Evolutionary conservation across 2,797 vertebrate genomes (phyloP).

Genomic region (Lemur catta): DNA sequence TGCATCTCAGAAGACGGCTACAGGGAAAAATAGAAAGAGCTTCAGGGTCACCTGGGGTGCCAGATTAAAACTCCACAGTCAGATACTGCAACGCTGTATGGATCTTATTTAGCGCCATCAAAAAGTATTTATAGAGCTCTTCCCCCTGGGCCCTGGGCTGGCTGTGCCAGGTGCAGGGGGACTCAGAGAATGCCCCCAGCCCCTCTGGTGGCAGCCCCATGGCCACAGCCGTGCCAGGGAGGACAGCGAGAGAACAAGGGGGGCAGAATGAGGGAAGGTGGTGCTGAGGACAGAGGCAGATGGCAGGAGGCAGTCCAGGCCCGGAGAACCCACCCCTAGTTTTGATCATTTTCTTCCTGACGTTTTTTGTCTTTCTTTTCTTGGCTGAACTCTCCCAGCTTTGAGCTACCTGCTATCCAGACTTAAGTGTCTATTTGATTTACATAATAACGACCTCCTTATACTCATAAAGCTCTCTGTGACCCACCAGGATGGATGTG

Average conservation of each 20-base stretch:
- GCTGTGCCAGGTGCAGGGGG: neutral
- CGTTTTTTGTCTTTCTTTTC: neutral
- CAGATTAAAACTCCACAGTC: neutral
- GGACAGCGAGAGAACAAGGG: neutral
- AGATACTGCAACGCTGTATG: neutral
- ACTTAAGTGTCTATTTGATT: neutral
- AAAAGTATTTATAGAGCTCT: neutral
- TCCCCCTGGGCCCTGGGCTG: neutral
- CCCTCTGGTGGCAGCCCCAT: neutral
- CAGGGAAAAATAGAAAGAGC: neutral
- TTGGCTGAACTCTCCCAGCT: neutral
- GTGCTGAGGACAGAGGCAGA: fast-evolving
- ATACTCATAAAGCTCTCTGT: neutral
- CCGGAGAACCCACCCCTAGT: neutral
- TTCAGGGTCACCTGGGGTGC: neutral
- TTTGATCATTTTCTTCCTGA: neutral
- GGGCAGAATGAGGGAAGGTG: neutral
- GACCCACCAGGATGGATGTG: neutral
- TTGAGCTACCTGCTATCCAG: neutral
- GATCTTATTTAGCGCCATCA: neutral
- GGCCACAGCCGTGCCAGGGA: neutral
- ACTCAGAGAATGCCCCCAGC: neutral
- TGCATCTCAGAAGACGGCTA: constrained; percentile 9
- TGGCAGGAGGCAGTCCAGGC: neutral
- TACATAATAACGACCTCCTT: neutral